Conservation (phyloP, 2,797 vertebrate genomes). For the Hephaestus fuliginosus region DNA sequence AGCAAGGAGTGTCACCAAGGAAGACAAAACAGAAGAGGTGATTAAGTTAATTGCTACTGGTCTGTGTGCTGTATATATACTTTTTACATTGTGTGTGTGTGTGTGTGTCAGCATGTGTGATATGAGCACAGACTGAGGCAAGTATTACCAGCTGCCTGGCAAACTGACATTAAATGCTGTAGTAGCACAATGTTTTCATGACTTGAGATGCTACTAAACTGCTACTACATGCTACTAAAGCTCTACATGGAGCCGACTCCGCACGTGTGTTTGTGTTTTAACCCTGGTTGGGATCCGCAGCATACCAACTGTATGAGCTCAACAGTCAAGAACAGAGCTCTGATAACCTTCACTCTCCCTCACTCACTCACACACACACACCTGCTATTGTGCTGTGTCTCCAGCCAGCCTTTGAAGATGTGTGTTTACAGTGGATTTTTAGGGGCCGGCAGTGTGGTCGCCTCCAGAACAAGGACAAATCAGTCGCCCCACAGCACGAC, state of each 20-base stretch:
- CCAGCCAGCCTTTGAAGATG: constrained; percentile 38
- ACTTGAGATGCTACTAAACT: neutral
- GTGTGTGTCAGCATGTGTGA: neutral
- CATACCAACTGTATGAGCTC: constrained; percentile 70
- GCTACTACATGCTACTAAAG: constrained; percentile 6
- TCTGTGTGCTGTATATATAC: neutral
- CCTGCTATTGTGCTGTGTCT: constrained; percentile 33
- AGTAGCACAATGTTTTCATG: constrained; percentile 36
- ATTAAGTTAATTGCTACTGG: neutral
- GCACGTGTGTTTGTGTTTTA: constrained; percentile 17
- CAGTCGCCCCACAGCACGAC: too few species aligned
- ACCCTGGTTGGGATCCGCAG: constrained; percentile 35
- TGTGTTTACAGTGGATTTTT: constrained; percentile 27
- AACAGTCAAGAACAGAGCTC: constrained; percentile 48
- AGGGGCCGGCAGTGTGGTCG: neutral
- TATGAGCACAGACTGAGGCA: neutral
- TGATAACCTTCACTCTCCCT: constrained; percentile 64
- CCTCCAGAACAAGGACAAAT: constrained; percentile 13
- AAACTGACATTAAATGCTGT: neutral
- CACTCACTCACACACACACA: constrained; percentile 21
- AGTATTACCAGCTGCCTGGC: neutral
- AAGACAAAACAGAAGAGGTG: neutral
- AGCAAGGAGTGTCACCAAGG: constrained; percentile 23
- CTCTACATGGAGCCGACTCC: constrained; percentile 16
- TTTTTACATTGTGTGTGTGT: neutral